Conservation (phyloP, 2,797 vertebrate species). For the Alosa sapidissima region DNA sequence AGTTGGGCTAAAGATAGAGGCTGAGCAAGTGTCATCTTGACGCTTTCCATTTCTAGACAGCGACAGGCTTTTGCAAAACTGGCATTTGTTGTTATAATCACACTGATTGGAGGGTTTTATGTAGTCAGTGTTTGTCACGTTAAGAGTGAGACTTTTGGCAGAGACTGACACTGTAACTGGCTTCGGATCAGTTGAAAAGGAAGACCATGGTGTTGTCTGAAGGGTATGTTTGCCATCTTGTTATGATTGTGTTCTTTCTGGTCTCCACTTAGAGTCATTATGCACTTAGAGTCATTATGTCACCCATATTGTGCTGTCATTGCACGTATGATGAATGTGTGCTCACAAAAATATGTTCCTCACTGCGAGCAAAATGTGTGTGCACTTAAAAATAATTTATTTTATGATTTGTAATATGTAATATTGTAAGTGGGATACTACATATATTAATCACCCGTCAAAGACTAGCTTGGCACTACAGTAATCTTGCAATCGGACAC, state of each 20-base stretch:
- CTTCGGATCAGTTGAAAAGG: conserved; percentile 36
- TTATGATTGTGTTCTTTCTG: neutral
- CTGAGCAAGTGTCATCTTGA: conserved; percentile 76
- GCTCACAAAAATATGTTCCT: neutral
- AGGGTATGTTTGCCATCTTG: conserved; percentile 76
- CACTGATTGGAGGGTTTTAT: conserved; percentile 43
- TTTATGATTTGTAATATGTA: neutral
- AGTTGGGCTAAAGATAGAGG: conserved; percentile 95
- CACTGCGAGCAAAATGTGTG: neutral
- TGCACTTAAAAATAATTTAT: neutral
- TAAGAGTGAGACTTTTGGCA: conserved; percentile 43
- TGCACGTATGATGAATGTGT: neutral
- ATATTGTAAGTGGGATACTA: neutral
- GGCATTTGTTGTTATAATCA: conserved; percentile 59
- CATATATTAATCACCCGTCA: neutral
- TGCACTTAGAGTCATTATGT: neutral
- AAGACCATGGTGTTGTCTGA: conserved; percentile 75
- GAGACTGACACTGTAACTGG: conserved; percentile 38
- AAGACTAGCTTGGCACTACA: neutral
- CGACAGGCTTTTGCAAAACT: conserved; percentile 51
- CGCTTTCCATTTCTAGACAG: conserved; percentile 80
- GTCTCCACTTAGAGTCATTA: neutral
- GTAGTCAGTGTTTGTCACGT: conserved; percentile 2
- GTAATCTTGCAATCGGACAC: neutral
- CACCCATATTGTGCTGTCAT: neutral